Evolutionary conservation across 2,113 vertebrate species (phyloP), one percentile per base, ranked within the genome.

Genomic region (Periophthalmodon schlosseri): DNA sequence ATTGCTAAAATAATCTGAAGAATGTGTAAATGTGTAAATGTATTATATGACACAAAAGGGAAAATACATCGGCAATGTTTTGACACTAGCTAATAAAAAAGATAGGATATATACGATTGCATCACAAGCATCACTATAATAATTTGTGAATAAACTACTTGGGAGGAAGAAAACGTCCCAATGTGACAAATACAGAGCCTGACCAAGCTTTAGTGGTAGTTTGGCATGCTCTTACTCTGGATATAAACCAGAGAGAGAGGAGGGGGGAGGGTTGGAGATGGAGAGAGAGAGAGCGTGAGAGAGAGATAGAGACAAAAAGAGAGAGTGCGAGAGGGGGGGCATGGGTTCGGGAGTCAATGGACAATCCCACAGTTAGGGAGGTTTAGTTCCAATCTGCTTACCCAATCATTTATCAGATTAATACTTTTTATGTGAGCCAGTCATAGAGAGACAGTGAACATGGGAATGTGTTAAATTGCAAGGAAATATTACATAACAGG

Each of bases 401-500:
- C 76, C 87, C 84, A 91, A 86, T 91, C 84, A 90, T 86, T 89
- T 91, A 91, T 90, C 87, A 93, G 89, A 91, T 90, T 92, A 92
- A 85, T 89, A 87, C 86, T 89, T 90, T 86, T 90, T 76, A 89
- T 81, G 83, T 90, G 86, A 90, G 86, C 68, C 79, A 84, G 78
- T 89, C 85, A 91, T 75, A 86, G 81, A 84, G 79, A 86, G 86
- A 47, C 39, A 88, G 79, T n/a, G 34, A n/a, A 78, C 86, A 88
- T 87, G 86, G 83, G 85, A 85, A 91, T 60, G 83, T 87, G 87
- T 84, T 88, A 79, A 80, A 88, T 72, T 79, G 80, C 76, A 81
- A 83, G 79, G 80, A 83, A 84, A 89, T 72, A 82, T 90, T 88
- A 54, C 84, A 75, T 90, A 87, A 90, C 60, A n/a, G 74, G 74